These are phyloP conservation scores for Tiaroga cobitis DNA, from an alignment of 2,797 vertebrate species.

Conservation along the genomic window DNA sequence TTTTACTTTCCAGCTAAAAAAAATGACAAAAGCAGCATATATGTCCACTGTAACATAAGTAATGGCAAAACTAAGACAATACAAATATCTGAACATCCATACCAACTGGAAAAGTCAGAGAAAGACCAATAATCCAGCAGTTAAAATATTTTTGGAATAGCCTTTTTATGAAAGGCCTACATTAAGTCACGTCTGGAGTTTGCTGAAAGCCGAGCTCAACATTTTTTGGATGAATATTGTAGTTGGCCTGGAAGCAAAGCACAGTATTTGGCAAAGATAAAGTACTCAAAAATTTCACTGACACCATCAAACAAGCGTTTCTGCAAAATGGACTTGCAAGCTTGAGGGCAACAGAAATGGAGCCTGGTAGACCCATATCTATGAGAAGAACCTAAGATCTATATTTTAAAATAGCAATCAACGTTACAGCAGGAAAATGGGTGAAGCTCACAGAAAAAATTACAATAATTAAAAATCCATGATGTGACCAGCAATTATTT, in stretches of 20 bases:
- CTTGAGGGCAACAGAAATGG: background rate
- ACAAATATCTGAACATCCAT: background rate
- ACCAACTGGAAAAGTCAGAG: background rate
- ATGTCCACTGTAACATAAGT: background rate
- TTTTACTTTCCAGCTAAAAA: background rate
- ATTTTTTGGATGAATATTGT: background rate
- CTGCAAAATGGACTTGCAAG: background rate
- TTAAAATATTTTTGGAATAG: background rate
- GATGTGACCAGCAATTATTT: background rate
- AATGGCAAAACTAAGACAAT: background rate
- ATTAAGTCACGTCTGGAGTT: background rate
- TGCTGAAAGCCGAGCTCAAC: background rate
- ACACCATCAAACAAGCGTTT: background rate
- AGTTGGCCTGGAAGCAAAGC: slow-evolving; percentile 10
- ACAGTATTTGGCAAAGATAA: background rate
- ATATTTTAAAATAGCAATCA: background rate
- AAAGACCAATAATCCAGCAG: background rate
- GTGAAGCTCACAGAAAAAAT: background rate
- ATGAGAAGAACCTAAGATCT: background rate
- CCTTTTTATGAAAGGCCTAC: background rate
- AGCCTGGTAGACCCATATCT: background rate
- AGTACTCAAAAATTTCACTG: background rate
- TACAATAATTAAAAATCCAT: background rate
- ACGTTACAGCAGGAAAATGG: background rate
- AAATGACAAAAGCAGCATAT: background rate